Evolutionary conservation across 2,888 invertebrate species (phyloP).

Genomic region (Dysmachus trigonus): DNA sequence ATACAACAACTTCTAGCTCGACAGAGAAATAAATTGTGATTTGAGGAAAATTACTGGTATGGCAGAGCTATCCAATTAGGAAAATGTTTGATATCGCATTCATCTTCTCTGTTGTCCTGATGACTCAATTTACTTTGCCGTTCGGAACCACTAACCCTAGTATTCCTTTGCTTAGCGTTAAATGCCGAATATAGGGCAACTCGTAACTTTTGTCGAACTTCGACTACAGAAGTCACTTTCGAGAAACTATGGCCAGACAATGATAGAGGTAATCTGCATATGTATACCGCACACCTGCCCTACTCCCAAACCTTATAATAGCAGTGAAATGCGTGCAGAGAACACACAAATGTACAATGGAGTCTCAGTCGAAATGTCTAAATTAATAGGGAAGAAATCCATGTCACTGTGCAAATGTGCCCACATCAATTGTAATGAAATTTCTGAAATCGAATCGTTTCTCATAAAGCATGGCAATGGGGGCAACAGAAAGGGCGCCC

Average conservation of each 20-base stretch:
- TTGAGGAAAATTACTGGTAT: background rate
- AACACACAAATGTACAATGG: background rate
- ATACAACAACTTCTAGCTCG: background rate
- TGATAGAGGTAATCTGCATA: background rate
- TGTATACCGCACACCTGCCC: background rate
- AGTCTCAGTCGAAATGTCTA: background rate
- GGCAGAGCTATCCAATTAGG: background rate
- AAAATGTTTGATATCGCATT: background rate
- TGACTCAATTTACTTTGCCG: background rate
- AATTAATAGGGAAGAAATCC: constrained; percentile 15
- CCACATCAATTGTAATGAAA: constrained; percentile 34
- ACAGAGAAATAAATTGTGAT: background rate
- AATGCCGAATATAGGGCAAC: background rate
- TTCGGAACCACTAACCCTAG: background rate
- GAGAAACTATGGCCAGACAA: background rate
- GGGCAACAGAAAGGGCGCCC: constrained; percentile 5
- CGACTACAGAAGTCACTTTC: background rate
- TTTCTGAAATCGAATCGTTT: constrained; percentile 25
- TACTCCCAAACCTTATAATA: background rate
- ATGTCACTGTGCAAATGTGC: constrained; percentile 5
- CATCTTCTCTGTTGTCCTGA: background rate
- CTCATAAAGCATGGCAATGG: constrained; percentile 12
- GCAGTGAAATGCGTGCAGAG: background rate
- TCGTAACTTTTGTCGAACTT: background rate
- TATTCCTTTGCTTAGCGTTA: background rate